Base-by-base conservation (phyloP, 2,113 vertebrate genomes). In the Erinaceus europaeus region DNA sequence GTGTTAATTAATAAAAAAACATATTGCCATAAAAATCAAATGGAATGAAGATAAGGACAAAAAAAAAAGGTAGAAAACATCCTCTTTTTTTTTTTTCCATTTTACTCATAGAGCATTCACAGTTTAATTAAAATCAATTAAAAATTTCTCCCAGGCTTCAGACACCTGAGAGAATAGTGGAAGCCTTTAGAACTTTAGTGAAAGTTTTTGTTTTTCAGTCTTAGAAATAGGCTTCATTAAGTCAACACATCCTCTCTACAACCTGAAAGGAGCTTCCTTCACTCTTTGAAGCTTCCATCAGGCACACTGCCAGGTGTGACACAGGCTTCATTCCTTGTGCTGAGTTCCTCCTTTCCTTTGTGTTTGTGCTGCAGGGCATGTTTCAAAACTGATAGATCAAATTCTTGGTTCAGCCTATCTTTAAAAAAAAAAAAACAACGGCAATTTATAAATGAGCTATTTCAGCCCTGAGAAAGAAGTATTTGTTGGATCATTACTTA, bases 341-440 rank as follows among this genome's bases (percentile, higher is more conserved):
- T 9, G 81, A 74, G 74, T 29, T 71, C 11, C 29, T 72, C 65
- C n/a, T 62, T 2, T 20, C 42, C n/a, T 91, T 61, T 86, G 86
- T 78, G 71, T 81, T 78, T 88, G 93, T 64, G 84, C 89, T 83
- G 21, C 44, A 23, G 65, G 90, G 86, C 77, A 75, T 27, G 71
- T 72, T 89, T 84, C 64, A 79, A 72, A 89, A 91, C 42, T 27
- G 38, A 94, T 75, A 90, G 92, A 90, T 86, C 89, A 90, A 93
- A 71, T 87, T 91, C 84, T 91, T 32, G 68, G 52, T 90, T 86
- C 77, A 71, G 53, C 36, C 57, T 36, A 25, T 92, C 59, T 91
- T 88, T 77, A 61, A 84, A 91, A 64, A 84, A 77, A 61, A 82
- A 91, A 62, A 84, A 69, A 50, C 23, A 74, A n/a, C n/a, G 48